Conservation (phyloP, 1,140 invertebrate genomes). For the Cotesia chilonis region DNA sequence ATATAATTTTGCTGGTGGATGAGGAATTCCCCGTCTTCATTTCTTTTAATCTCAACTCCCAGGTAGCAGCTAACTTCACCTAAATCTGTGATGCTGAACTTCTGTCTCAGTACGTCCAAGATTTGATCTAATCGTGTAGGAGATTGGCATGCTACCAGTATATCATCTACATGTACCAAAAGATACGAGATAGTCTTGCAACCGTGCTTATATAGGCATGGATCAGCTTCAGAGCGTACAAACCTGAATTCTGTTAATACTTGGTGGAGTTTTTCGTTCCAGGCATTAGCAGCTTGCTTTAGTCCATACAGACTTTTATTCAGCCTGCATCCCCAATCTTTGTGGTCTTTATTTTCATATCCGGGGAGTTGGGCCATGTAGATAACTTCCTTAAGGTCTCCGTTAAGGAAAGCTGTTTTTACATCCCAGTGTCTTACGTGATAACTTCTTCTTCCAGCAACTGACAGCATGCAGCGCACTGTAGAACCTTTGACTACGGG, state of each 20-base stretch:
- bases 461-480: conserved; percentile 23
- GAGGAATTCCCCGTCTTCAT: no score
- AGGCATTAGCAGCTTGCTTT: conserved; percentile 42
- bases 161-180: conserved; percentile 41
- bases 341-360: conserved; percentile 39
- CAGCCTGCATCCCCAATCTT: conserved; percentile 45
- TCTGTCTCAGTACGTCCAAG: no score
- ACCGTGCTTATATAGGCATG: conserved; percentile 23
- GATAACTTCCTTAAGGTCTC: conserved; percentile 54
- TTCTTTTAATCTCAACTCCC: no score
- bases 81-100: no score
- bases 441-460: no score
- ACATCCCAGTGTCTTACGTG: no score
- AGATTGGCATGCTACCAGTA: no score
- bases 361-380: conserved; percentile 57
- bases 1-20: no score
- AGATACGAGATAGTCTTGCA: conserved; percentile 4
- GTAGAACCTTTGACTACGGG: background rate
- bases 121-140: no score
- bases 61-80: no score
- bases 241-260: conserved; percentile 29
- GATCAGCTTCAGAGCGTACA: conserved; percentile 9
- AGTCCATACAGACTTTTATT: conserved; percentile 54
- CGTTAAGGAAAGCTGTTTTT: conserved; percentile 60
- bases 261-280: conserved; percentile 50